Conservation (phyloP, 2,888 invertebrate genomes). For the Xiphydria camelus region DNA sequence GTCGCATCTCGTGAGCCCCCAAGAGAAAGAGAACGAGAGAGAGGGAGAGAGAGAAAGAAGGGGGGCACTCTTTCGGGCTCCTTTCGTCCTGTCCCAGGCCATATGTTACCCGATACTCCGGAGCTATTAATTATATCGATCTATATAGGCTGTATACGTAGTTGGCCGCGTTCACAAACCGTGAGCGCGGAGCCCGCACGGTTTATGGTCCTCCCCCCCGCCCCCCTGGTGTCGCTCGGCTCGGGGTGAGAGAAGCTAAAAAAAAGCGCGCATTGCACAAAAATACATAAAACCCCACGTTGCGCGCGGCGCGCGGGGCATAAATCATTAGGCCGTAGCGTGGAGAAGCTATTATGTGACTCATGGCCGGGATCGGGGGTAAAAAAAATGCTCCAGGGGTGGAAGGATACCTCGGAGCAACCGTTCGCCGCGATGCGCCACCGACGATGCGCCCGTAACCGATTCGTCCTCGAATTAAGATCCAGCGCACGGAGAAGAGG, state of each 20-base stretch:
- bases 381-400: too few species aligned
- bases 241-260: slow-evolving; percentile 49
- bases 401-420: too few species aligned
- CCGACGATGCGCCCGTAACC: too few species aligned
- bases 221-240: slow-evolving; percentile 17
- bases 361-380: slow-evolving; percentile 40
- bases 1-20: slow-evolving; percentile 15
- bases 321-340: slow-evolving; percentile 51
- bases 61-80: slow-evolving; percentile 30
- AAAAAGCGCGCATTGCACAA: slow-evolving; percentile 44
- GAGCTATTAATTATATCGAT: slow-evolving; percentile 57
- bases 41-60: slow-evolving; percentile 12
- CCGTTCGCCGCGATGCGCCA: background rate
- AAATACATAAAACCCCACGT: slow-evolving; percentile 46
- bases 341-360: slow-evolving; percentile 52
- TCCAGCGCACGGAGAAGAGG: too few species aligned
- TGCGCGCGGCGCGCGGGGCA: slow-evolving; percentile 31
- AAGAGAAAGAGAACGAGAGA: slow-evolving; percentile 17
- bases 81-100: slow-evolving; percentile 37
- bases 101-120: slow-evolving; percentile 54
- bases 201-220: slow-evolving; percentile 32
- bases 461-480: too few species aligned
- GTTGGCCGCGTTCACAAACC: slow-evolving; percentile 12
- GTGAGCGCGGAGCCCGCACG: slow-evolving; percentile 22
- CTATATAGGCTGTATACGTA: slow-evolving; percentile 37